Base-by-base conservation (phyloP, 92 coral and sea anemone genomes). In the Galaxea fascicularis region DNA sequence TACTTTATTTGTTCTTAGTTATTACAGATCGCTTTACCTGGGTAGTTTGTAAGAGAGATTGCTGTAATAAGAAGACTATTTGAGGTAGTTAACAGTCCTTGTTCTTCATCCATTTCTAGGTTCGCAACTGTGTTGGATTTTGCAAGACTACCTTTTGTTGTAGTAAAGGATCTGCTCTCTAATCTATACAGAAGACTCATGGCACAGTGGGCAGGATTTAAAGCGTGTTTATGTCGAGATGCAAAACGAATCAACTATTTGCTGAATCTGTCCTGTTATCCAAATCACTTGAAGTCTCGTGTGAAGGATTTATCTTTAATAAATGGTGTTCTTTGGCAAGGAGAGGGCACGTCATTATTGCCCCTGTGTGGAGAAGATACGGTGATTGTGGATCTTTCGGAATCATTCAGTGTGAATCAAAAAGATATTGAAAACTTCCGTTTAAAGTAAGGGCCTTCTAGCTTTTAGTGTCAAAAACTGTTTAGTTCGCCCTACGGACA, bases 271-370 rank as follows among this genome's bases (percentile, higher is more conserved):
- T n/a, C 29, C 35, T 72, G 77, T 16, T 72, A n/a, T 11, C 77
- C 77, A 16, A 20, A n/a, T 24, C 59, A 72, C 35, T 2, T 72
- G n/a, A 47, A 15, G 15, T 0, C n/a, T 14, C n/a, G 27, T 21
- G 58, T 21, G 74, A 70, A 70, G 29, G 12, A 44, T 70, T 18
- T 70, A 18, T 41, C 74, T 24, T 70, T 54, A 44, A 20, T 8
- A 21, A 41, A 39, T 39, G n/a, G n/a, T 70, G 74, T 70, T 18
- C 24, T 8, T 70, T 39, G 44, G 25, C 74, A 70, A 70, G 74
- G 74, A 21, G 54, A 70, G 54, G 74, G 74, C 44, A 39, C 53
- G 53, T 70, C 74, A 20, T 15, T 8, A 52, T 11, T n/a, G 44
- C 74, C 28, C 10, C 74, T 70, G 1, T 70, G 53, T 39, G 1